Conservation (phyloP, 2,888 invertebrate genomes). For the Aleiodes leptofemur region DNA sequence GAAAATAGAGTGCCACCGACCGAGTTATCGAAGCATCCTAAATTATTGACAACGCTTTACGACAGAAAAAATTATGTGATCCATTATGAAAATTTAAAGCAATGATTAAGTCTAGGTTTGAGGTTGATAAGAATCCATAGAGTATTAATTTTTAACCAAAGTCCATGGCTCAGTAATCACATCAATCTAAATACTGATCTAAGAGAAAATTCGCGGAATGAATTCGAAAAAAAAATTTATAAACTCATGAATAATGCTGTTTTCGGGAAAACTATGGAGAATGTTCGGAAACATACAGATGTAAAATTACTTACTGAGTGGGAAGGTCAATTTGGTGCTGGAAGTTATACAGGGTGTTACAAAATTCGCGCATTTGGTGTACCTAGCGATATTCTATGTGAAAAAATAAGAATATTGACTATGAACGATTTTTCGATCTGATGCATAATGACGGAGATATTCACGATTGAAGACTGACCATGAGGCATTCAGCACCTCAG, state of each 20-base stretch:
- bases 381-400: too few species aligned
- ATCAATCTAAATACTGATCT: constrained; percentile 63
- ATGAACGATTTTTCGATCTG: too few species aligned
- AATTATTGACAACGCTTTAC: constrained; percentile 29
- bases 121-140: constrained; percentile 59
- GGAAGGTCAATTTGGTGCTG: constrained; percentile 62
- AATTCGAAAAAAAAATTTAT: constrained; percentile 68
- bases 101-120: constrained; percentile 58
- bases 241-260: constrained; percentile 72
- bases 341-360: too few species aligned
- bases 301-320: constrained; percentile 62
- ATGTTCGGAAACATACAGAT: constrained; percentile 68
- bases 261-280: constrained; percentile 72
- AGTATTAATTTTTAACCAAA: constrained; percentile 65
- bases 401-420: too few species aligned
- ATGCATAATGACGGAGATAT: too few species aligned
- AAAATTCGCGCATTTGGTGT: too few species aligned
- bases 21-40: constrained; percentile 46
- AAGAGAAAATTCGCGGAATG: constrained; percentile 61
- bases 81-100: constrained; percentile 66
- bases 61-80: constrained; percentile 58
- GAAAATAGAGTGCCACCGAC: constrained; percentile 37
- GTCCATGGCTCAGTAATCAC: constrained; percentile 62
- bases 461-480: too few species aligned
- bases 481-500: too few species aligned